Evolutionary conservation across 1,140 invertebrate genomes (phyloP).

Genomic region (Drosophila grimshawi): DNA sequence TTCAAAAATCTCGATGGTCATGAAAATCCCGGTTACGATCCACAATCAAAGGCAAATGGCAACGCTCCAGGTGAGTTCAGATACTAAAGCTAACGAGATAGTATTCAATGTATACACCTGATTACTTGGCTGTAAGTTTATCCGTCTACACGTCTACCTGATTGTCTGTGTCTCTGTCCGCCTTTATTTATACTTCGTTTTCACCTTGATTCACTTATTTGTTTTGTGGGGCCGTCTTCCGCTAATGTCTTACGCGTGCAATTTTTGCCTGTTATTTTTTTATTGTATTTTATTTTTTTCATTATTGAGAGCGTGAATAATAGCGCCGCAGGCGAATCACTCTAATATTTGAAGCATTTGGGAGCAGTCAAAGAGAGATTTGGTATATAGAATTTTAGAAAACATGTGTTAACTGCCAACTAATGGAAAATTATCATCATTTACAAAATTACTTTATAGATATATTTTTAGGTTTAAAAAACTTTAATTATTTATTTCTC

Average conservation of each 20-base stretch:
- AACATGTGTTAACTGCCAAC: conserved; percentile 15
- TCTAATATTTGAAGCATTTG: not conserved
- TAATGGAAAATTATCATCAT: conserved; percentile 10
- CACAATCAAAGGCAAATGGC: conserved; percentile 40
- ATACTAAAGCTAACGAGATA: not conserved
- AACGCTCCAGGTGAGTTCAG: conserved; percentile 52
- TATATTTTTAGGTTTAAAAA: not conserved
- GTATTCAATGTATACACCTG: conserved; percentile 25
- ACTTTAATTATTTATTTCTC: not conserved
- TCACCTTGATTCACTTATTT: conserved; percentile 33
- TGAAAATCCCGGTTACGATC: conserved; percentile 73
- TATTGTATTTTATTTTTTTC: conserved; percentile 2
- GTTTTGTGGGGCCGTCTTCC: conserved; percentile 9
- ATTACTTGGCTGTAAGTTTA: conserved; percentile 1
- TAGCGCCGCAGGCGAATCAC: conserved; percentile 7
- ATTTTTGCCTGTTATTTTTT: conserved; percentile 9
- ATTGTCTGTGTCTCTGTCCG: not conserved
- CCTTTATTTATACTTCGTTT: conserved; percentile 11
- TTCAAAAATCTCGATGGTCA: conserved; percentile 67
- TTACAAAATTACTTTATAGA: not conserved
- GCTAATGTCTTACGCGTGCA: conserved; percentile 9
- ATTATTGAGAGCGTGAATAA: conserved; percentile 13
- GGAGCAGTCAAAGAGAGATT: not conserved
- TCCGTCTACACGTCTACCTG: not conserved
- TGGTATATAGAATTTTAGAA: not conserved